phyloP scores from a whole-genome alignment of 1,140 invertebrate species.

The Micrasema minimum region DNA sequence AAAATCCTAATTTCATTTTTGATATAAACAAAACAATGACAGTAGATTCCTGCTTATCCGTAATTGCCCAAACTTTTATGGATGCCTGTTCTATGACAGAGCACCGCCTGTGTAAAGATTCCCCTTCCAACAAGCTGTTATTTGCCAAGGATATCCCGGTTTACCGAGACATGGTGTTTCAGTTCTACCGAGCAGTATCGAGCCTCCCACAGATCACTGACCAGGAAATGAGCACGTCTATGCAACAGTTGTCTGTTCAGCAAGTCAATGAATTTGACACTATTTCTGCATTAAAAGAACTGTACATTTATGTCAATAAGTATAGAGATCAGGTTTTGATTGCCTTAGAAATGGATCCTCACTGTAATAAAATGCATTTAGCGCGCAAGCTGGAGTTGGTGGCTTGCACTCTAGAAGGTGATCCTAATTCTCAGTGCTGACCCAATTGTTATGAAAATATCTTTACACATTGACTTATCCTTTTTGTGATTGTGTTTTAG shows the following conservation, averaged over 20 bases:
- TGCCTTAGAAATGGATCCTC: constrained; percentile 82
- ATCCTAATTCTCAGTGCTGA: constrained; percentile 69
- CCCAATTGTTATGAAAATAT: constrained; percentile 58
- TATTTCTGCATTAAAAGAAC: constrained; percentile 89
- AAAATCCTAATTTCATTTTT: constrained; percentile 97
- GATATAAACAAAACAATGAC: constrained; percentile 94
- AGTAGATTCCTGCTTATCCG: constrained; percentile 91
- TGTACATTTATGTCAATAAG: constrained; percentile 94
- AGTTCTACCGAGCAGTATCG: constrained; percentile 88
- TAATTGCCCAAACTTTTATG: constrained; percentile 97
- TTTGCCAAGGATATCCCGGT: constrained; percentile 95
- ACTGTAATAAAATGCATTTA: constrained; percentile 88
- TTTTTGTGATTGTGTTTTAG: constrained; percentile 64
- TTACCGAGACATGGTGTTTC: constrained; percentile 86
- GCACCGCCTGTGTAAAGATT: constrained; percentile 91
- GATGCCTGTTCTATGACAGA: constrained; percentile 92
- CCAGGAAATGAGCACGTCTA: constrained; percentile 90
- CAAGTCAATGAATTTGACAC: constrained; percentile 91
- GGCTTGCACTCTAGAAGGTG: constrained; percentile 88
- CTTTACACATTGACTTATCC: constrained; percentile 60
- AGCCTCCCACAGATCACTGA: constrained; percentile 88
- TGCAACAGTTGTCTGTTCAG: constrained; percentile 90
- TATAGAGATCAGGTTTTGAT: constrained; percentile 92
- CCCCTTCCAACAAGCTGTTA: constrained; percentile 92
- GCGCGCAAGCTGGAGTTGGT: constrained; percentile 90